Percentiles rank a stretch among this genome's conserved stretches.
Conservation (phyloP, 2,797 vertebrate species). For the Propithecus deckenii region DNA sequence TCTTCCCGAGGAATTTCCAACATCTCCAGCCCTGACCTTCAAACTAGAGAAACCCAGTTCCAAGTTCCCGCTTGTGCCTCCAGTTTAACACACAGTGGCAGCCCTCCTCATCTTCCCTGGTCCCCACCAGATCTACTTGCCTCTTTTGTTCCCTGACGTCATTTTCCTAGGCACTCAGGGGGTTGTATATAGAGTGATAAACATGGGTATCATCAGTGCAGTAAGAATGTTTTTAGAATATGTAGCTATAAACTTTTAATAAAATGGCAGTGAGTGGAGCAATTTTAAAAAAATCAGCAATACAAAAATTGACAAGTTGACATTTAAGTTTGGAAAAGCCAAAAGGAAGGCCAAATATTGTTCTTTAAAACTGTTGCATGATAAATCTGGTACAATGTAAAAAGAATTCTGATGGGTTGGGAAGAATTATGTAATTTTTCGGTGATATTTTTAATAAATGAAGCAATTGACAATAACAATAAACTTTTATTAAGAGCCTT, state of each 20-base stretch:
- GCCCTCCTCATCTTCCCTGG: background rate
- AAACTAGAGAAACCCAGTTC: background rate
- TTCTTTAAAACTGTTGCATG: background rate
- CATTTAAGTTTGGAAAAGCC: conserved; percentile 19
- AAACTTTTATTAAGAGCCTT: background rate
- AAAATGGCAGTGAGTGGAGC: background rate
- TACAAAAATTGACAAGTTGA: background rate
- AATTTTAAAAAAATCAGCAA: background rate
- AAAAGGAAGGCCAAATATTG: background rate
- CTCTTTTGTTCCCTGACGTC: background rate
- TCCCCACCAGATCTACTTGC: background rate
- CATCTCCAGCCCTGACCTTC: background rate
- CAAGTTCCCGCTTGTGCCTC: no score
- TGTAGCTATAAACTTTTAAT: background rate
- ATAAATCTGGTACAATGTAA: background rate
- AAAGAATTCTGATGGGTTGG: background rate
- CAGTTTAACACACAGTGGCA: background rate
- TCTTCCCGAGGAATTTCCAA: background rate
- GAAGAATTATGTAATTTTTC: background rate
- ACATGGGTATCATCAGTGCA: background rate
- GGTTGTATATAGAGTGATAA: background rate
- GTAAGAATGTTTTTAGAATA: background rate
- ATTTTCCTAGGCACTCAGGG: background rate
- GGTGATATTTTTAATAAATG: background rate
- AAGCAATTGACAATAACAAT: background rate